Base-by-base conservation (phyloP, 1,140 invertebrate genomes). In the Zaprionus davidi region DNA sequence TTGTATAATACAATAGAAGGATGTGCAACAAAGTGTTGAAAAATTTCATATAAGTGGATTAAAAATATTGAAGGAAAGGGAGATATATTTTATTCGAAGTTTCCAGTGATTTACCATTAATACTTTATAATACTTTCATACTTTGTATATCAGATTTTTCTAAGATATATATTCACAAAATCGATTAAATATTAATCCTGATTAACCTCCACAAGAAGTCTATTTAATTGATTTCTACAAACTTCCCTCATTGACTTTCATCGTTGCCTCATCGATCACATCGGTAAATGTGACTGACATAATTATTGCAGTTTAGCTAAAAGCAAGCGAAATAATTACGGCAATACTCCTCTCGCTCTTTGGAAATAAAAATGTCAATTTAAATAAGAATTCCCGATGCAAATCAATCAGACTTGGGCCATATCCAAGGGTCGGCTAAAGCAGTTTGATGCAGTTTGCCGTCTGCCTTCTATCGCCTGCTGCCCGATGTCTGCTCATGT, bases 351-450 rank as follows among this genome's bases (percentile, higher is more conserved):
- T 34, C 28, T 22, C 59, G 3, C 24, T 56, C 53, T 31, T 26
- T 2, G 17, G 24, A 82, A 80, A 77, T 77, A 57, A 77, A 77
- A 68, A 83, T 83, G 77, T 87, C 81, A 88, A 83, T 88, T 88
- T 70, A 72, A 78, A 73, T 88, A 76, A 73, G 71, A 53, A 90
- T 78, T 80, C 68, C 76, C 71, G 60, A 88, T 92, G 87, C 79
- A 90, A 92, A 92, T 92, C 91, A 92, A 92, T 92, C 91, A 92
- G 76, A 75, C 67, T 63, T 84, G 73, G 65, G 75, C 68, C 66
- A 34, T 58, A 44, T 24, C 26, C 34, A 2, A 41, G 26, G 34
- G 41, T 17, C 66, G 26, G 36, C 62, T 31, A 51, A 31, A 82
- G 56, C 68, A 76, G 72, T 91, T 46, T 91, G 90, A 91, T 91